phyloP scores from a whole-genome alignment of 2,888 invertebrate genomes.

The Odontocolon sp. region DNA sequence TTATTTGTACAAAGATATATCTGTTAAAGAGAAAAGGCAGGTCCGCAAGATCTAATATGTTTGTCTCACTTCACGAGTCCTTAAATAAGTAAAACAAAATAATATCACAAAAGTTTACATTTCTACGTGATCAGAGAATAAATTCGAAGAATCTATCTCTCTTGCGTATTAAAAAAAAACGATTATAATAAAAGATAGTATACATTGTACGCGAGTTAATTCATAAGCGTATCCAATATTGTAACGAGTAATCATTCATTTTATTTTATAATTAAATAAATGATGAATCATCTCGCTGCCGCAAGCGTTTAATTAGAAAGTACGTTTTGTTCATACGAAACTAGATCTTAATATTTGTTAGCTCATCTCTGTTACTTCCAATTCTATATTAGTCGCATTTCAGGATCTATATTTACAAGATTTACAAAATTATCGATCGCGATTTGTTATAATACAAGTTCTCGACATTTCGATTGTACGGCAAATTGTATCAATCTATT shows the following conservation, averaged over 20 bases:
- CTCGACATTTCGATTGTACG: not conserved
- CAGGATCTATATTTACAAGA: slow-evolving; percentile 22
- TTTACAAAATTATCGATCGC: slow-evolving; percentile 14
- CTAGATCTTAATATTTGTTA: not conserved
- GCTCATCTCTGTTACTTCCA: not conserved
- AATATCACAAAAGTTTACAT: slow-evolving; percentile 60
- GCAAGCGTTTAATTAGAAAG: no score
- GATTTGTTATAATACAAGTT: slow-evolving; percentile 11
- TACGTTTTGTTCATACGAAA: no score
- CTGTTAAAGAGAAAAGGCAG: slow-evolving; percentile 9
- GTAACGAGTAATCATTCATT: slow-evolving; percentile 3
- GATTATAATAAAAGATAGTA: not conserved
- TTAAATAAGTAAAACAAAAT: slow-evolving; percentile 52
- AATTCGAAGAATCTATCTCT: slow-evolving; percentile 11
- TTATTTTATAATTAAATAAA: not conserved
- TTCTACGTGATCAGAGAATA: slow-evolving; percentile 27
- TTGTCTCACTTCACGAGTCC: slow-evolving; percentile 28
- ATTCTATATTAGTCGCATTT: not conserved
- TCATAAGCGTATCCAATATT: slow-evolving; percentile 27
- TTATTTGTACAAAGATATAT: slow-evolving; percentile 34
- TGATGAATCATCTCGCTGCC: not conserved
- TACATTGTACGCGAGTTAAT: not conserved
- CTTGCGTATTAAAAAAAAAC: slow-evolving; percentile 9
- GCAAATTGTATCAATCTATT: no score
- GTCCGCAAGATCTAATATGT: slow-evolving; percentile 5